Base-by-base conservation (phyloP, 2,888 invertebrate genomes). In the Megastigmus dorsalis region DNA sequence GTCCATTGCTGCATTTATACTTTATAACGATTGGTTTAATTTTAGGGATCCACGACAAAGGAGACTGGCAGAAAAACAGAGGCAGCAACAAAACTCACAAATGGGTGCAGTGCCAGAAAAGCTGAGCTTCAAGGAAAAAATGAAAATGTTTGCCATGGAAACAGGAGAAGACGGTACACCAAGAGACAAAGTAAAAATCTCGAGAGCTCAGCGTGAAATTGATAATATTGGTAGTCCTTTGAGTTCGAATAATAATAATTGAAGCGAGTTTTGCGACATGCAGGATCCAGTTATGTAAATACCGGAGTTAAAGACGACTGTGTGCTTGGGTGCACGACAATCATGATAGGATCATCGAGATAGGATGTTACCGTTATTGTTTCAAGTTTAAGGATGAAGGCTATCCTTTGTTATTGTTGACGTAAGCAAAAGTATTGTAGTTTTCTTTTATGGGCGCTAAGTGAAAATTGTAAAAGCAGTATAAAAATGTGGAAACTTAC, bases 111-210 rank as follows among this genome's bases (percentile, higher is more conserved):
- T 95, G 77, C 96, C 96, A 1, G 98, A 98, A 87, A 96, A 97
- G 84, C 91, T 99, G 76, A 96, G 96, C 72, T 99, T 99, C 89
- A 95, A 97, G 88, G 99, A 99, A 89, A 99, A 99, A 89, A 99
- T 99, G 98, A 97, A 97, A 89, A 97, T 98, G 95, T 99, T 99
- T 90, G 99, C 98, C 50, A 93, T 95, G 89, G 98, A 98, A 90
- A 95, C 97, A 13, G 98, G 98, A 48, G 97, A 98, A 86, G 93
- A 94, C 82, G 92, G 94, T 84, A 96, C 97, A 76, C 97, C 97
- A 79, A 95, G 95, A 89, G 97, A 97, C 88, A 97, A 97, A 90
- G 94, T 97, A 73, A 98, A 98, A 90, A 96, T 96, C 88, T 98
- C 98, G 43, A 92, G 96, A 82, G 97, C 97, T 68, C 97, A 98